These are phyloP conservation scores for Ornithoptera alexandrae DNA, from an alignment of 2,888 invertebrate species.

Conservation along the genomic window DNA sequence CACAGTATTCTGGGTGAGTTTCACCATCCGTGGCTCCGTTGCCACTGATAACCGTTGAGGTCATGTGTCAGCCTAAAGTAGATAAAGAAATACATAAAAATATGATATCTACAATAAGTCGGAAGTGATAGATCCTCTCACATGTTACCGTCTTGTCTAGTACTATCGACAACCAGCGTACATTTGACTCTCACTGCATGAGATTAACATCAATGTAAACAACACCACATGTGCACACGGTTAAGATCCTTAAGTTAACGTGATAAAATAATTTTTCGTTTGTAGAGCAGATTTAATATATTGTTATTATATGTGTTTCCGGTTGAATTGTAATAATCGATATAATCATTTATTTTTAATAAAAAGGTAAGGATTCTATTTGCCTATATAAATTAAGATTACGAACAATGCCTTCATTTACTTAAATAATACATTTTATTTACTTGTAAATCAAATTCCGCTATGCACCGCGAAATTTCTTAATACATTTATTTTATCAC, in stretches of 20 bases:
- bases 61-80: neutral
- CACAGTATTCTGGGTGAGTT: too few species aligned
- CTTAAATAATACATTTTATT: too few species aligned
- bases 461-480: too few species aligned
- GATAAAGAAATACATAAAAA: neutral
- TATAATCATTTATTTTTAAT: conserved; percentile 1
- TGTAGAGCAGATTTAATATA: neutral
- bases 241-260: neutral
- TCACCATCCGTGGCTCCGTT: too few species aligned
- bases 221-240: neutral
- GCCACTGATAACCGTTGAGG: neutral
- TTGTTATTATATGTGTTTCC: neutral
- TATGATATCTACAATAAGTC: neutral
- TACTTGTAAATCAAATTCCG: too few species aligned
- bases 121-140: neutral
- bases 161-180: neutral
- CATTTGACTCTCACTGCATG: neutral
- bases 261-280: neutral
- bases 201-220: neutral
- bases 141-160: neutral
- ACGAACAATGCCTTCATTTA: too few species aligned
- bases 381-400: neutral
- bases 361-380: neutral
- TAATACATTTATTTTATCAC: too few species aligned
- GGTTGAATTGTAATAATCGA: neutral